Evolutionary conservation across 2,888 invertebrate species (phyloP).

Genomic region (Dasysyrphus albostriatus): DNA sequence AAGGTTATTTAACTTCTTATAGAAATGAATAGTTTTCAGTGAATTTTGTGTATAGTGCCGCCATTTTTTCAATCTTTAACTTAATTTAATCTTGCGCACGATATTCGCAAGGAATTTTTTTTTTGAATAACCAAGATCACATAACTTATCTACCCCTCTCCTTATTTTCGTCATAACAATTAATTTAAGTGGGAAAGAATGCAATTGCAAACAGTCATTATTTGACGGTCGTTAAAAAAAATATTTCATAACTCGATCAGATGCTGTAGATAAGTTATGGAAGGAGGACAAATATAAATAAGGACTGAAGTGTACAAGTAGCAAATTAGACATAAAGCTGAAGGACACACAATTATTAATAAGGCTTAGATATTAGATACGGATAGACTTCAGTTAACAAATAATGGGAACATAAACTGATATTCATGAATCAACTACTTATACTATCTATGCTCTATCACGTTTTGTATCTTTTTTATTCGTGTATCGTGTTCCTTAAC

Average conservation of each 20-base stretch:
- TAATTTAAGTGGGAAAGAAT: neutral
- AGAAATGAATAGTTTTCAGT: neutral
- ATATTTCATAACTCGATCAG: neutral
- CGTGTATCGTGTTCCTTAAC: neutral
- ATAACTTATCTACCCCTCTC: neutral
- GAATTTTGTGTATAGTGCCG: neutral
- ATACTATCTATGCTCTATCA: neutral
- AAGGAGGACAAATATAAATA: neutral
- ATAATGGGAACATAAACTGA: slow-evolving; percentile 7
- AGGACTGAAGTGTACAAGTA: neutral
- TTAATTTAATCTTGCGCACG: slow-evolving; percentile 25
- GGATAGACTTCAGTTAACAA: neutral
- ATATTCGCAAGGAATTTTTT: neutral
- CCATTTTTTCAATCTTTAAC: neutral
- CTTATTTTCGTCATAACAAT: neutral
- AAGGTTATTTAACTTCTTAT: neutral
- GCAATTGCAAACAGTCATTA: neutral
- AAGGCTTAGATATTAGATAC: neutral
- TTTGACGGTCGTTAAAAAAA: slow-evolving; percentile 3
- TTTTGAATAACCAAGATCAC: slow-evolving; percentile 16
- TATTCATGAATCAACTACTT: slow-evolving; percentile 7
- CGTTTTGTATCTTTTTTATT: neutral
- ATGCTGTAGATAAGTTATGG: neutral
- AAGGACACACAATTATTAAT: neutral
- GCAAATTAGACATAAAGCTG: neutral